Base-by-base conservation (phyloP, 2,888 invertebrate species). In the Drosophila neotestacea region DNA sequence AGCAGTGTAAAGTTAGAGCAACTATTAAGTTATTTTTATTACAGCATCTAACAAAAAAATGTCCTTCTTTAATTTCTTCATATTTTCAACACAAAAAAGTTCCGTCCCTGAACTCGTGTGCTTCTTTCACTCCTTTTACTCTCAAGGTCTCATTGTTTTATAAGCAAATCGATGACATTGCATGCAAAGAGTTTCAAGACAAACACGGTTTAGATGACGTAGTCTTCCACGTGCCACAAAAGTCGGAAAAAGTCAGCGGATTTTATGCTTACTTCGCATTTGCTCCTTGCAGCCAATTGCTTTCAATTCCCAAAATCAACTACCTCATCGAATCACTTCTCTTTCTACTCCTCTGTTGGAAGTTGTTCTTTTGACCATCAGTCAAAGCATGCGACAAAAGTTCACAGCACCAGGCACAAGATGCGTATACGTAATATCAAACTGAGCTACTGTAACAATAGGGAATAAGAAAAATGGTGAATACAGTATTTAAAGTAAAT, bases 361-460 rank as follows among this genome's bases (percentile, higher is more conserved):
- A 60, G 7, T 27, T 64, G 54, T 13, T 32, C 58, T 72, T 62
- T 63, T 47, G 38, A 48, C 39, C 50, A 48, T 66, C 67, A 42
- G 62, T 71, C 73, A 77, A 79, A 68, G 51, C 54, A 51, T 58
- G 46, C 55, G 55, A 56, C 56, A 59, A 70, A 74, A 74, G 74
- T 70, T 74, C 69, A 63, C 47, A 42, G 56, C 58, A 16, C 32
- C 47, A 47, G 51, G 46, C 28, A 59, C 47, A 56, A 66, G 54
- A 30, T 69, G 65, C 85, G 80, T 79, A 75, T 82, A 72, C 76
- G 78, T 70, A 75, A 78, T 74, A 67, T 32, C 67, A 58, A 72
- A 71, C 68, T 62, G 63, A 67, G 67, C 44, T 68, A 56, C 70
- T 64, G 56, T 67, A 52, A 52, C 64, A 72, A 68, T 69, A 52